Evolutionary conservation across 2,797 vertebrate genomes (phyloP).

Genomic region (Triplophysa yarkandensis): DNA sequence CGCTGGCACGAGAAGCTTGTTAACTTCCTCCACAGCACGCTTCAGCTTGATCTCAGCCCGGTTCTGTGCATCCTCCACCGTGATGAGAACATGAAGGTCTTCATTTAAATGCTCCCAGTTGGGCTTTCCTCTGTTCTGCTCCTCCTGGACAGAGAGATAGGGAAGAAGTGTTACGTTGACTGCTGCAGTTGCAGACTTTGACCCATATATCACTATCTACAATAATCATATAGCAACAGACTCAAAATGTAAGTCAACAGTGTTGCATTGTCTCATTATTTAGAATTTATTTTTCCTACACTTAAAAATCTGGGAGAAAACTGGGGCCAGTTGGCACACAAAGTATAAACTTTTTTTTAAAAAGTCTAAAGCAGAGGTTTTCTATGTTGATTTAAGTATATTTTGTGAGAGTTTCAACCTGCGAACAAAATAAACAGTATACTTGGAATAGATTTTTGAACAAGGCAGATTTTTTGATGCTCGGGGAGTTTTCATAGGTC

Average conservation of each 20-base stretch:
- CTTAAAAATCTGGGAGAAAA: too few relatives aligned
- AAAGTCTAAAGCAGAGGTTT: too few relatives aligned
- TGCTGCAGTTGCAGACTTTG: neutral
- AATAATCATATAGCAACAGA: too few relatives aligned
- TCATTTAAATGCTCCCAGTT: slow-evolving; percentile 95
- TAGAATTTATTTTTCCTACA: neutral
- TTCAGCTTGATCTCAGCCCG: slow-evolving; percentile 91
- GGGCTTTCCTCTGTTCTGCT: slow-evolving; percentile 91
- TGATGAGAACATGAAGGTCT: slow-evolving; percentile 92
- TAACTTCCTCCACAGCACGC: slow-evolving; percentile 89
- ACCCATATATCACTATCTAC: too few relatives aligned
- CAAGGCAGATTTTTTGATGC: neutral
- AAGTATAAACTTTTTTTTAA: too few relatives aligned
- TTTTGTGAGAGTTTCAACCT: too few relatives aligned
- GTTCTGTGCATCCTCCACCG: slow-evolving; percentile 91
- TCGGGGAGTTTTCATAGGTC: neutral
- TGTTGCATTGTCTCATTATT: neutral
- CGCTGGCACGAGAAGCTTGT: slow-evolving; percentile 89
- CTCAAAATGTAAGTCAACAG: too few relatives aligned
- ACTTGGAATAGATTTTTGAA: too few relatives aligned
- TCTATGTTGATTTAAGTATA: too few relatives aligned
- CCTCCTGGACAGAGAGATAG: slow-evolving; percentile 74
- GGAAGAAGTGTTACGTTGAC: neutral
- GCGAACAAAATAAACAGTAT: too few relatives aligned
- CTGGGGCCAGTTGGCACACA: neutral